Evolutionary conservation across 53 echinoderm and acorn worm species (phyloP).

Genomic region (Echinometra lucunter): DNA sequence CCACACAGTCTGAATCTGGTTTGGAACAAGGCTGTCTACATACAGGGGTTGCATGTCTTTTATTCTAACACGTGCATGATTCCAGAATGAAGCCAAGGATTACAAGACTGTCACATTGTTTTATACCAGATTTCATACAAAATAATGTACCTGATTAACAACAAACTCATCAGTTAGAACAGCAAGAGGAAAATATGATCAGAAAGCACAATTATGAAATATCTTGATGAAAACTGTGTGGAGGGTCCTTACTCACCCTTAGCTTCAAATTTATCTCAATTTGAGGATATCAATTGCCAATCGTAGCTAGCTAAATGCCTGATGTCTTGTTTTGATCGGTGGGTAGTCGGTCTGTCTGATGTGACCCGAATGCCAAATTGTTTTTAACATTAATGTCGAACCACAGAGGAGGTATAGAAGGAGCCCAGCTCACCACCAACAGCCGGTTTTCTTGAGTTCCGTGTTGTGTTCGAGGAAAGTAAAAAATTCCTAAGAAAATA

Average conservation of each 20-base stretch:
- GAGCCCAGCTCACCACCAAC: not conserved
- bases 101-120: too few relatives aligned
- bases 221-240: not conserved
- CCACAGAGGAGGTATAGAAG: too few relatives aligned
- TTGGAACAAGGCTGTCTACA: not conserved
- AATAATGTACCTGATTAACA: too few relatives aligned
- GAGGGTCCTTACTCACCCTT: not conserved
- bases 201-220: not conserved
- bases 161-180: too few relatives aligned
- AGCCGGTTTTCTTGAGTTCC: not conserved
- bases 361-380: too few relatives aligned
- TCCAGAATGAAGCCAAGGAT: too few relatives aligned
- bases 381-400: too few relatives aligned
- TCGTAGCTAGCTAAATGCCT: too few relatives aligned
- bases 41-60: not conserved
- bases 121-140: too few relatives aligned
- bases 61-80: not conserved
- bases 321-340: too few relatives aligned
- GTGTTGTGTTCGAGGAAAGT: not conserved
- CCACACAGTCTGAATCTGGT: slow-evolving; percentile 8
- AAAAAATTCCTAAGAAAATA: too few relatives aligned
- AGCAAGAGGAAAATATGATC: not conserved
- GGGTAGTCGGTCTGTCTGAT: too few relatives aligned
- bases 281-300: not conserved
- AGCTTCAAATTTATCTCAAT: not conserved